Base-by-base conservation (phyloP, 1,140 invertebrate genomes). In the Drosophila navojoa region DNA sequence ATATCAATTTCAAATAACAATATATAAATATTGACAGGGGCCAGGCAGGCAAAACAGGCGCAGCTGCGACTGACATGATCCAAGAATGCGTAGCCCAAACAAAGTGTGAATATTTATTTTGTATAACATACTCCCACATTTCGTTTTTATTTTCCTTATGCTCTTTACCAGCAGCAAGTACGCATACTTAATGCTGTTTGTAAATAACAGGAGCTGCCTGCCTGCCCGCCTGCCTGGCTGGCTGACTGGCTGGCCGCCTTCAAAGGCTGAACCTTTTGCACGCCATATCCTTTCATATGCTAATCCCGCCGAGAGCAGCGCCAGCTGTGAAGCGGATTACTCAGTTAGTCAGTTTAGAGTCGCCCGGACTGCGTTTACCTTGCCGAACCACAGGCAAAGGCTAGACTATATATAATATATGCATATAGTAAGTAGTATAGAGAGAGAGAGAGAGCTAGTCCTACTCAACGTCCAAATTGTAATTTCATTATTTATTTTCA, bases 41-140 rank as follows among this genome's bases (percentile, higher is more conserved):
- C 77, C 73, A 70, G 54, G 57, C 77, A 76, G 70, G 54, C 62
- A 72, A 76, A 72, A 61, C 57, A 67, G 63, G 76, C 77, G 40
- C 80, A 84, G 80, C 80, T 84, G 81, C 60, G 49, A 57, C 80
- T 84, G 81, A 80, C 80, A 82, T 79, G 54, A 72, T 66, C 66
- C 71, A 57, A 69, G 70, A 74, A 77, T 55, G 69, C 54, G 55
- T 42, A 32, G 50, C 42, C 42, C 70, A 68, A 67, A 67, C 55
- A 67, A 73, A 68, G 71, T 73, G 71, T 42, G 64, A 69, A 73
- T 73, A 69, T 73, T 73, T 73, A 73, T 73, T 73, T 73, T 61
- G 42, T 50, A 69, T 69, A 73, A 42, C 35, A 60, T 61, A 59
- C 61, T 25, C 47, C 44, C 11, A 3, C 42, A 38, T 45, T 45